Evolutionary conservation across 2,888 invertebrate species (phyloP).

Genomic region (Rotaria socialis): DNA sequence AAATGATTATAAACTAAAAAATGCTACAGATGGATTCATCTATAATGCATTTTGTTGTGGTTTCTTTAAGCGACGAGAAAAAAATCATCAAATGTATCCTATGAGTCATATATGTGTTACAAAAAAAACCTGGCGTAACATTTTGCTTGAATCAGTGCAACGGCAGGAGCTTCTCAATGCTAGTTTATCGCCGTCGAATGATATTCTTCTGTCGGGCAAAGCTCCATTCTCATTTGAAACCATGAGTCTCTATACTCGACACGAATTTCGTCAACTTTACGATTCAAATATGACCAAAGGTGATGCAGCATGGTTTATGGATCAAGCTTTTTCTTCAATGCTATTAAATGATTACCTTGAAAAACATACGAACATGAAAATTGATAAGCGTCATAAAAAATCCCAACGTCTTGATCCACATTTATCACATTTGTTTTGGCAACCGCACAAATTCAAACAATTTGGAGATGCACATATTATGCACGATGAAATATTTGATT

Average conservation of each 20-base stretch:
- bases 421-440: not conserved
- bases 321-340: constrained; percentile 36
- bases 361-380: not conserved
- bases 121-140: constrained; percentile 35
- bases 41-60: constrained; percentile 41
- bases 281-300: constrained; percentile 14
- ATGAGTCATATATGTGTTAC: constrained; percentile 42
- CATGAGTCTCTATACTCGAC: not conserved
- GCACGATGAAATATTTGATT: constrained; percentile 15
- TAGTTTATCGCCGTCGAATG: not conserved
- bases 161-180: not conserved
- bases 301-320: constrained; percentile 37
- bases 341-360: not conserved
- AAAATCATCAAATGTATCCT: constrained; percentile 40
- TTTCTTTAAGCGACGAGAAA: not conserved
- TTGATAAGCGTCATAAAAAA: not conserved
- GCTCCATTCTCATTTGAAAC: not conserved
- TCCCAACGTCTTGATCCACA: not conserved
- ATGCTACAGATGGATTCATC: not conserved
- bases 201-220: not conserved
- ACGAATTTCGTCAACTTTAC: not conserved
- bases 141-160: not conserved
- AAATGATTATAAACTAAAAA: constrained; percentile 5
- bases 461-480: constrained; percentile 5
- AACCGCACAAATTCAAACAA: not conserved